Evolutionary conservation across 2,797 vertebrate species (phyloP).

Genomic region (Steatocranus sp.): DNA sequence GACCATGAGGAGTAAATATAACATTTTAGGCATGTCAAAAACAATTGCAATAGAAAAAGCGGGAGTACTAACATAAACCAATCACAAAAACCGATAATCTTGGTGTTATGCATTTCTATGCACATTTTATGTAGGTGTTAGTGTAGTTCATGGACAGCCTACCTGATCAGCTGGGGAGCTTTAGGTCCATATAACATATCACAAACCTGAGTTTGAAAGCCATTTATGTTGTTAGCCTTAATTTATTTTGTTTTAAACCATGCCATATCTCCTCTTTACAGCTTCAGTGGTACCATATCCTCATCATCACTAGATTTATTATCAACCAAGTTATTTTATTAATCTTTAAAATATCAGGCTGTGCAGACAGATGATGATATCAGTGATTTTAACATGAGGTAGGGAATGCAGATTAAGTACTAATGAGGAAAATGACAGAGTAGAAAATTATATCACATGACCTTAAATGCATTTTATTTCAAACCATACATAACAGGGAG

Average conservation of each 20-base stretch:
- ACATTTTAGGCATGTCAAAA: neutral
- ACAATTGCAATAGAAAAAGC: neutral
- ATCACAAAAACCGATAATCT: neutral
- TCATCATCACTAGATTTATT: neutral
- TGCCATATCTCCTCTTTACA: neutral
- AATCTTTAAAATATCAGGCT: constrained; percentile 3
- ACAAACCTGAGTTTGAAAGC: neutral
- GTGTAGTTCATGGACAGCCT: neutral
- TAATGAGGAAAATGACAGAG: neutral
- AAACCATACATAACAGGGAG: neutral
- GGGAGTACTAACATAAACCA: neutral
- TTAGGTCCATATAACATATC: neutral
- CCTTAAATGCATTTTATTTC: constrained; percentile 4
- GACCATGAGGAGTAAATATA: neutral
- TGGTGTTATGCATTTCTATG: neutral
- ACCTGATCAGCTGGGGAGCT: neutral
- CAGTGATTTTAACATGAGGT: constrained; percentile 15
- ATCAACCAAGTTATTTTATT: constrained; percentile 17
- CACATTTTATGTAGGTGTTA: neutral
- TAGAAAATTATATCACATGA: neutral
- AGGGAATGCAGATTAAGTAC: constrained; percentile 34
- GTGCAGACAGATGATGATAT: constrained; percentile 18
- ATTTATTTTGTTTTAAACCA: neutral
- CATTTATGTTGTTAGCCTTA: neutral
- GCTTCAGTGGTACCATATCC: neutral